Evolutionary conservation across 2,888 invertebrate genomes (phyloP), one percentile per base, ranked within the genome.

Genomic region (Philhelius pedissequus): DNA sequence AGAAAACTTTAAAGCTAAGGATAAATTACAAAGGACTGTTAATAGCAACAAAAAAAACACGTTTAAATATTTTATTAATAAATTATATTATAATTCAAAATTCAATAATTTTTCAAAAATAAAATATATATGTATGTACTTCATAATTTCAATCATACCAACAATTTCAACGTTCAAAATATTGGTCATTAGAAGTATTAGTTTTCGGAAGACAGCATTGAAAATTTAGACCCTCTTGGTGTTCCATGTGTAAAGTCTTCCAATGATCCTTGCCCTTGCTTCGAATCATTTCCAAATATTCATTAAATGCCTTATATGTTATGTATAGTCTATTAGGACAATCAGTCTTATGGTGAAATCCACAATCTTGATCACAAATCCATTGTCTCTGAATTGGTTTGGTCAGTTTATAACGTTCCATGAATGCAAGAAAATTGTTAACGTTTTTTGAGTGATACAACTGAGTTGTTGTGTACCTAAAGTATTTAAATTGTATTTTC

Each of bases 321-420:
- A 90, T 87, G 54, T 89, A 88, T 27, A 88, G 86, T 43, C 88
- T 86, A 71, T 89, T 89, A 7, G 89, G 88, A 62, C 91, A 90
- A 52, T 88, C 87, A 18, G 89, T 70, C 3, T 89, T 88, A 78
- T 90, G 90, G 48, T 90, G 90, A 60, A 89, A 89, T 7, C 48
- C 86, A 79, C 90, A 90, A 8, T 81, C 93, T 79, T 93, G 93
- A 87, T 94, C 94, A 4, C 93, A 93, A 11, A 94, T 94, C 96
- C 96, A 96, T 89, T 95, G 95, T 87, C 96, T 93, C 79, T 94
- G 94, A n/a, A 94, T 93, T 0, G 96, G 96, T 87, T 95, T 94
- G 8, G 93, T 92, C 25, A 96, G 92, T 11, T 95, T 94, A 18
- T 95, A 92, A 0, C 94, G 93, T 80, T 94, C 94, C 86, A 95